Percentiles rank a stretch among this genome's conserved stretches.
These are phyloP conservation scores for Timema podura DNA, from an alignment of 2,888 invertebrate species.

Conservation along the genomic window DNA sequence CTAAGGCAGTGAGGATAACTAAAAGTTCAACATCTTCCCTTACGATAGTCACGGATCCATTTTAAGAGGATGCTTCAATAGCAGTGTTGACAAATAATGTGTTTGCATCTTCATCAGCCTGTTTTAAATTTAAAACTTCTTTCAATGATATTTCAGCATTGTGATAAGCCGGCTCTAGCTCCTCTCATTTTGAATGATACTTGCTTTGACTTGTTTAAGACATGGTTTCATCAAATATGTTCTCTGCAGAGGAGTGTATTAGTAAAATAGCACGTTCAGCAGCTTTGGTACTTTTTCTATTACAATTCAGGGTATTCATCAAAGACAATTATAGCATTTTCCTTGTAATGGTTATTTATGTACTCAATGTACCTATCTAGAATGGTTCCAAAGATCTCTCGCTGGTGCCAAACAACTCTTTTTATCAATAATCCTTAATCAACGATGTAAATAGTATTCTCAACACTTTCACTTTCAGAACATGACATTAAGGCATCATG, in stretches of 20 bases:
- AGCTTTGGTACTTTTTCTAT: neutral
- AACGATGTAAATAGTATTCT: neutral
- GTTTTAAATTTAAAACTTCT: no score
- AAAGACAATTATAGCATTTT: neutral
- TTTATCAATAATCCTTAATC: neutral
- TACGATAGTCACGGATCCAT: neutral
- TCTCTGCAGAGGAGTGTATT: neutral
- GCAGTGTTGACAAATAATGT: neutral
- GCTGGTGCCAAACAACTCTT: neutral
- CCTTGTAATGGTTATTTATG: neutral
- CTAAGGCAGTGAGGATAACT: neutral
- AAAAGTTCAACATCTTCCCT: neutral
- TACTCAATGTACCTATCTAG: neutral
- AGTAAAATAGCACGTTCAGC: neutral
- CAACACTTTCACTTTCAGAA: neutral
- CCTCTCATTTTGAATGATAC: neutral
- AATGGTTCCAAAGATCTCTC: neutral
- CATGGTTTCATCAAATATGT: neutral
- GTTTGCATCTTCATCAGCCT: conserved; percentile 1
- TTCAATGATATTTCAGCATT: neutral
- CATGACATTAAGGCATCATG: neutral
- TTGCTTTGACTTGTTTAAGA: neutral
- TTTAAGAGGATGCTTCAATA: neutral
- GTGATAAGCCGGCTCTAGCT: neutral
- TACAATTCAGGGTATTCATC: neutral